phyloP scores from a whole-genome alignment of 2,888 invertebrate genomes.

The Lasioglossum leucozonium region DNA sequence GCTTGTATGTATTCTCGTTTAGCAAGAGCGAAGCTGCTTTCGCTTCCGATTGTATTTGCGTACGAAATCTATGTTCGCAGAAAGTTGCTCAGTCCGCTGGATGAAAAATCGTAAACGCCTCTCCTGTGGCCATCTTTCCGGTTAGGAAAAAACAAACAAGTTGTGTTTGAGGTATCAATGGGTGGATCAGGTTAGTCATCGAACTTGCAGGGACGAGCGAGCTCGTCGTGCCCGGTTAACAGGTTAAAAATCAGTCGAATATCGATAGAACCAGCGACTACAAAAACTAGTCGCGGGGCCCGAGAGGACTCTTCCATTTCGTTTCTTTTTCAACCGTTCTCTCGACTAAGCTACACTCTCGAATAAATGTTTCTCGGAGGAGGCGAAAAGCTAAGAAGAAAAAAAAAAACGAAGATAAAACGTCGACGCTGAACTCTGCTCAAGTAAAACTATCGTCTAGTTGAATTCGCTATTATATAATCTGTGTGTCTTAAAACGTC shows the following conservation, averaged over 20 bases:
- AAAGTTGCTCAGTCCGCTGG: background rate
- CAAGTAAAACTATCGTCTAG: background rate
- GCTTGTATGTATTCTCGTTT: background rate
- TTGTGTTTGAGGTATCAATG: background rate
- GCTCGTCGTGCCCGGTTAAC: constrained; percentile 8
- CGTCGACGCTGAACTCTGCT: constrained; percentile 1
- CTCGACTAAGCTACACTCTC: background rate
- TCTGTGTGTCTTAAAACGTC: background rate
- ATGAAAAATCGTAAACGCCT: too few species aligned
- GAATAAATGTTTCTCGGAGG: too few species aligned
- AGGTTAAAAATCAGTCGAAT: constrained; percentile 3
- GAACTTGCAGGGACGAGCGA: background rate
- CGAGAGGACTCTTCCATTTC: constrained; percentile 1
- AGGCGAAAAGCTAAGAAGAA: background rate
- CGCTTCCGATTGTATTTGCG: background rate
- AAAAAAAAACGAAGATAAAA: background rate
- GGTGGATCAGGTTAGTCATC: background rate
- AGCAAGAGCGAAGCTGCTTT: background rate
- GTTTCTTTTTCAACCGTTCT: background rate
- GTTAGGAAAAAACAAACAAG: background rate
- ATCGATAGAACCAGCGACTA: background rate
- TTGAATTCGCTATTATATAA: background rate
- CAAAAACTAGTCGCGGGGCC: background rate
- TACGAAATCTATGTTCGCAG: background rate
- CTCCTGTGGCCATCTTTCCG: too few species aligned